phyloP scores from a whole-genome alignment of 2,888 invertebrate genomes.

The Cantharis rustica region DNA sequence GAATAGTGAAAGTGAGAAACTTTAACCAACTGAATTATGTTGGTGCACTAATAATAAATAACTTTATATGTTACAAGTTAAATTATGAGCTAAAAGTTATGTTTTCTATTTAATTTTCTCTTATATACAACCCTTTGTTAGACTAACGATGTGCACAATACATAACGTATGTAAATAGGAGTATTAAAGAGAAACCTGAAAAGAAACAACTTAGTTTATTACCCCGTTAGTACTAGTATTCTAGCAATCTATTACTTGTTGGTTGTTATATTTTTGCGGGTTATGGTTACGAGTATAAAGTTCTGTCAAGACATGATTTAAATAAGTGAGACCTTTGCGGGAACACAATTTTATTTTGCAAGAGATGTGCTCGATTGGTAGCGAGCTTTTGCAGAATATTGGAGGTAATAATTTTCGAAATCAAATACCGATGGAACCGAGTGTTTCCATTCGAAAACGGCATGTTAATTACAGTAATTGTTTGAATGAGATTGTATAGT shows the following conservation, averaged over 20 bases:
- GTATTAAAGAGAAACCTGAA: slow-evolving; percentile 40
- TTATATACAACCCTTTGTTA: slow-evolving; percentile 13
- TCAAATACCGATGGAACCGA: neutral
- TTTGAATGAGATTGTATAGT: slow-evolving; percentile 19
- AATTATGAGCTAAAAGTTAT: slow-evolving; percentile 3
- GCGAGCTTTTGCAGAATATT: neutral
- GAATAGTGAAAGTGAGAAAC: neutral
- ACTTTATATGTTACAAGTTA: neutral
- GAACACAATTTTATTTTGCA: neutral
- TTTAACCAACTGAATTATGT: neutral
- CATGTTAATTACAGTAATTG: slow-evolving; percentile 20
- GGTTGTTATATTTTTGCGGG: slow-evolving; percentile 20
- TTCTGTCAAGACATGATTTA: neutral
- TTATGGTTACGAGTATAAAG: slow-evolving; percentile 11
- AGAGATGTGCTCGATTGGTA: neutral
- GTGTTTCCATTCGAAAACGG: slow-evolving; percentile 4
- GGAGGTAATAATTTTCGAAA: neutral
- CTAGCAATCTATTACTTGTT: slow-evolving; percentile 29
- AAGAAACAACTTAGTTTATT: slow-evolving; percentile 40
- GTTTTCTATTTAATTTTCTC: slow-evolving; percentile 4
- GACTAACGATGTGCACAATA: slow-evolving; percentile 18
- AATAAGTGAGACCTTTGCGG: neutral
- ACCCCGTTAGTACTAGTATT: slow-evolving; percentile 33
- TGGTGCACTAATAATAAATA: neutral
- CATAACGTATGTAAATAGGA: slow-evolving; percentile 42